phyloP scores from a whole-genome alignment of 2,113 vertebrate genomes.

The Pelodiscus sinensis region DNA sequence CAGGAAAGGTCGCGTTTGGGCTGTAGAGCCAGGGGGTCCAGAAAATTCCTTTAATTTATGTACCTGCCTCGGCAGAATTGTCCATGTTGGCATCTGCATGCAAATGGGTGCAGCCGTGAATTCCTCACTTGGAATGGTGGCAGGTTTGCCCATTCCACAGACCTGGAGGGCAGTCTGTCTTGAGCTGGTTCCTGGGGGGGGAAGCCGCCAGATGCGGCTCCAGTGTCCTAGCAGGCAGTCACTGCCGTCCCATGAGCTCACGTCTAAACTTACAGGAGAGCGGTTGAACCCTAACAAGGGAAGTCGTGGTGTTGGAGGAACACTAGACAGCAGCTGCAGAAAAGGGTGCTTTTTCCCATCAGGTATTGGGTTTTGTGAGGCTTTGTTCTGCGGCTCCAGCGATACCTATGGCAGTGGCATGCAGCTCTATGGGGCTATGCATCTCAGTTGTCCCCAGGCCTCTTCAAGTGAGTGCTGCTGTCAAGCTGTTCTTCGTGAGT shows the following conservation, averaged over 20 bases:
- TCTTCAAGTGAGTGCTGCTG: background rate
- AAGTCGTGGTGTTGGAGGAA: background rate
- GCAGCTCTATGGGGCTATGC: accelerated
- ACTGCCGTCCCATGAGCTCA: background rate
- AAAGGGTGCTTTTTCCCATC: background rate
- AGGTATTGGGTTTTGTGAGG: background rate
- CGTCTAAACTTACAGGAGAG: background rate
- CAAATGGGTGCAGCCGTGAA: background rate
- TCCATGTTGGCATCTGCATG: background rate
- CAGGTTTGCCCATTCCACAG: background rate
- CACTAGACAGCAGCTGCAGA: background rate
- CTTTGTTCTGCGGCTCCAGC: background rate
- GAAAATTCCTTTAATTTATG: background rate
- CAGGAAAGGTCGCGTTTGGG: background rate
- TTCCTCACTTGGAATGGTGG: background rate
- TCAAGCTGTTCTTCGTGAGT: background rate
- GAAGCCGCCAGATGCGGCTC: accelerated
- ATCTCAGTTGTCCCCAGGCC: background rate
- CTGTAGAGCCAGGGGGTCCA: background rate
- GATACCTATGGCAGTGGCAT: background rate
- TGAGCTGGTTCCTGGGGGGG: background rate
- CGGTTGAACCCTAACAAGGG: background rate
- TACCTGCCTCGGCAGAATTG: background rate
- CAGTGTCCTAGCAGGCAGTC: background rate
- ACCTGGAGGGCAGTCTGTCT: background rate